Percentiles rank a stretch among this genome's conserved stretches.
Evolutionary conservation across 2,113 vertebrate species (phyloP).

Genomic region (Ahaetulla prasina): DNA sequence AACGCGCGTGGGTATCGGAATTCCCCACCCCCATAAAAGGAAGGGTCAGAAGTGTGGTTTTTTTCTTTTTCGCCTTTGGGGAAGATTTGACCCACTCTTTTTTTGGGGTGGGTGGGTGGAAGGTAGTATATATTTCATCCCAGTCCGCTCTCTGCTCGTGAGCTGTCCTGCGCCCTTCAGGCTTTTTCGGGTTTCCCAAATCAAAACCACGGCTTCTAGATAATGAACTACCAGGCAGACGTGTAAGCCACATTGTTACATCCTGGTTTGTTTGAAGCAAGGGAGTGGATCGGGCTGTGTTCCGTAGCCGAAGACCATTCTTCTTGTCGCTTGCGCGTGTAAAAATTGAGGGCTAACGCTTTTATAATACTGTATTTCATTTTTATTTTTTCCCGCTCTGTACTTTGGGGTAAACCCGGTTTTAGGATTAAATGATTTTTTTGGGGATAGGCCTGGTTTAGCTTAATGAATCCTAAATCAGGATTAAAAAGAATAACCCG

Average conservation of each 20-base stretch:
- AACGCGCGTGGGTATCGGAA: neutral
- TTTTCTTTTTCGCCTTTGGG: neutral
- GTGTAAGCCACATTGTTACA: accelerated
- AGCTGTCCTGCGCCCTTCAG: neutral
- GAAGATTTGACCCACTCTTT: neutral
- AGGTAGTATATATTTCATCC: neutral
- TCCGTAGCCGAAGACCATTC: accelerated
- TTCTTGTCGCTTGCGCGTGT: neutral
- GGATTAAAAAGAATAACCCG: conserved; percentile 36
- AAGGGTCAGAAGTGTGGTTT: neutral
- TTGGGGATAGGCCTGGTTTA: neutral
- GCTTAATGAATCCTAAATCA: neutral
- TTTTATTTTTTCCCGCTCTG: too few species aligned
- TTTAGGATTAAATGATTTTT: conserved; percentile 1
- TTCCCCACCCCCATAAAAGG: neutral
- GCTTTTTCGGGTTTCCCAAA: neutral
- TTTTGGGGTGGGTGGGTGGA: accelerated
- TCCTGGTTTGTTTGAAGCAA: neutral
- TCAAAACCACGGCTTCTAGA: neutral
- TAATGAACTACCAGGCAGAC: neutral
- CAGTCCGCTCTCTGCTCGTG: neutral
- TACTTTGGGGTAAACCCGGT: conserved; percentile 37
- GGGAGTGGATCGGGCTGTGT: neutral
- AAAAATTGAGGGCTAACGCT: neutral
- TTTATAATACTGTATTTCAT: conserved; percentile 27